Evolutionary conservation across 2,797 vertebrate genomes (phyloP).

Genomic region (Myotis myotis): DNA sequence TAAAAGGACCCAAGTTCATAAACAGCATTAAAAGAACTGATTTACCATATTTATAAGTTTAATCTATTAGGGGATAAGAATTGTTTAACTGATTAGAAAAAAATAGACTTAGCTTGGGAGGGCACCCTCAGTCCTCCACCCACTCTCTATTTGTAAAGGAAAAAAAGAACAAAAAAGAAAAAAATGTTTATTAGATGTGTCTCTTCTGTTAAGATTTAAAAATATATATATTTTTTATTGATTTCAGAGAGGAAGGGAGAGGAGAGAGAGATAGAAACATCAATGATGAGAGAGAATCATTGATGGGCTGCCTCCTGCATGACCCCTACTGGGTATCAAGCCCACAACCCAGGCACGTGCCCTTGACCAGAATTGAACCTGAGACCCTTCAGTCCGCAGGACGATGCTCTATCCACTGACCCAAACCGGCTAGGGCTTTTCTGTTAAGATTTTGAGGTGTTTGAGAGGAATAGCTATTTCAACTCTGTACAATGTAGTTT

Average conservation of each 20-base stretch:
- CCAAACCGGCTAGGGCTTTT: too few species aligned
- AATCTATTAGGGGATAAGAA: background rate
- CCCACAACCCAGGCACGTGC: too few species aligned
- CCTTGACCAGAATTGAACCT: too few species aligned
- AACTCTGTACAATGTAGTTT: constrained; percentile 38
- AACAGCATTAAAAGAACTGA: background rate
- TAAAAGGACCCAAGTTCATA: background rate
- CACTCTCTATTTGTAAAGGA: background rate
- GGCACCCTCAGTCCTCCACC: background rate
- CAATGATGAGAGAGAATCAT: too few species aligned
- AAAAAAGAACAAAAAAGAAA: background rate
- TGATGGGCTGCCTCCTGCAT: too few species aligned
- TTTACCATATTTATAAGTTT: background rate
- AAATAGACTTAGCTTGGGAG: background rate
- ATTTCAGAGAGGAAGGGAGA: too few species aligned
- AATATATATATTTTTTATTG: too few species aligned
- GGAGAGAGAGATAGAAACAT: too few species aligned
- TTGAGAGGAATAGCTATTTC: background rate
- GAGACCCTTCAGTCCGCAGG: too few species aligned
- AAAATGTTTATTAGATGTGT: background rate
- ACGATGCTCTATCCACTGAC: too few species aligned
- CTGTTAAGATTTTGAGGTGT: background rate
- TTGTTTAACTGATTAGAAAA: constrained; percentile 8
- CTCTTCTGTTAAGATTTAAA: background rate
- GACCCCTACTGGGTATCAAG: too few species aligned